Base-by-base conservation (phyloP, 2,888 invertebrate genomes). In the Halocaridina rubra region DNA sequence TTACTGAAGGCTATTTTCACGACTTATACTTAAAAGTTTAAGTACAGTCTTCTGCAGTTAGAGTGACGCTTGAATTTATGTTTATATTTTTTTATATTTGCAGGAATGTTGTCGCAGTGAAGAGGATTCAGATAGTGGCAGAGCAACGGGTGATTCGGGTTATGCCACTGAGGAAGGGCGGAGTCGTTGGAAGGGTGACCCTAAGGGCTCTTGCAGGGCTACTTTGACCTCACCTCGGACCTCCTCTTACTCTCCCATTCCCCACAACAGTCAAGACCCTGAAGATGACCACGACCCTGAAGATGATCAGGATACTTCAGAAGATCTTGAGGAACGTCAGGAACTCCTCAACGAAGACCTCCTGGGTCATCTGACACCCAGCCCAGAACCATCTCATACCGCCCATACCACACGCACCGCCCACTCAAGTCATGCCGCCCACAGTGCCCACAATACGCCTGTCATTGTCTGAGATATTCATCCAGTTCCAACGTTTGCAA, bases 311-410 rank as follows among this genome's bases (percentile, higher is more conserved):
- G 85, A 87, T 71, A 85, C 87, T 22, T 87, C 89, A 90, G 91
- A 91, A 89, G 91, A 91, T 84, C 90, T 91, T 24, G 89, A 91
- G 72, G 92, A 92, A 89, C 90, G 91, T 16, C 91, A 91, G 88
- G 90, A 90, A 46, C 81, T 90, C 87, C 89, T 89, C 89, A 89
- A 90, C 72, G 89, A 90, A 75, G 91, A 91, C 90, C 91, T 85
- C 13, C 33, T 80, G 19, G 85, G 85, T 3, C 79, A 80, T 33
- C 82, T 81, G 24, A 86, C 81, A 19, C 86, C 86, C 32, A 86
- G 86, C 69, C 86, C 86, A 30, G 82, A 84, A 46, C 82, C 82
- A 5, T 59, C 82, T 61, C 67, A 78, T 39, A 32, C 77, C 77
- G 77, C 77, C 61, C 77, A 77, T 16, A 61, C 29, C 61, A 29